Evolutionary conservation across 1,140 invertebrate genomes (phyloP).

Genomic region (Aphaenogaster ashmeadi): DNA sequence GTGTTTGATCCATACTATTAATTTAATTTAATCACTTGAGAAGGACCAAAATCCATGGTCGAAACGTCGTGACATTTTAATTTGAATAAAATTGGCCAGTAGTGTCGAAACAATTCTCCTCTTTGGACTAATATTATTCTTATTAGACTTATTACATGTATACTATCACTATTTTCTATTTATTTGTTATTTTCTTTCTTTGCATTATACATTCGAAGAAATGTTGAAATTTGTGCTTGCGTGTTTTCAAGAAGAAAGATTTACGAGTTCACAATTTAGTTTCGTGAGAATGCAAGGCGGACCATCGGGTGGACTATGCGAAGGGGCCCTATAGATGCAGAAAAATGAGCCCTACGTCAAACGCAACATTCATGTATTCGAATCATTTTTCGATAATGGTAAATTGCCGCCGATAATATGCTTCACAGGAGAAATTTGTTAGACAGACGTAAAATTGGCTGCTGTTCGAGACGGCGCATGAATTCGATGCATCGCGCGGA

Average conservation of each 20-base stretch:
- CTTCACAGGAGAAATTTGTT: slow-evolving; percentile 22
- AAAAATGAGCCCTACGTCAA: background rate
- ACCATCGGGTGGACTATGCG: slow-evolving; percentile 12
- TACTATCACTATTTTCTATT: background rate
- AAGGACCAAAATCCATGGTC: no score
- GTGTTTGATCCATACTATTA: no score
- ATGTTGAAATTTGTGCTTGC: background rate
- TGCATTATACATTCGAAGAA: background rate
- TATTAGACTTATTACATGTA: background rate
- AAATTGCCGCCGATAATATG: slow-evolving; percentile 35
- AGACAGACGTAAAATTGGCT: slow-evolving; percentile 34
- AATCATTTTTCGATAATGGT: slow-evolving; percentile 10
- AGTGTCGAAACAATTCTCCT: no score
- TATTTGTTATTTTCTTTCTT: background rate
- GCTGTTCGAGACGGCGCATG: slow-evolving; percentile 25
- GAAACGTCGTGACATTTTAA: no score
- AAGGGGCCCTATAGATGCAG: background rate
- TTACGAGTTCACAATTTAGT: background rate
- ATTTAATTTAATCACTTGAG: no score
- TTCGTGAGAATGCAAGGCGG: slow-evolving; percentile 50
- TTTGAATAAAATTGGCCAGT: no score
- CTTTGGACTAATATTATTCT: background rate
- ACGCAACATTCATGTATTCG: background rate
- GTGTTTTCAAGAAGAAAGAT: background rate
- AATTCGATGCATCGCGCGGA: slow-evolving; percentile 44